A percentile compares a stretch with the other conserved stretches of the same genome.
These are phyloP conservation scores for Volucella inanis DNA, from an alignment of 2,888 invertebrate species.

Conservation along the genomic window DNA sequence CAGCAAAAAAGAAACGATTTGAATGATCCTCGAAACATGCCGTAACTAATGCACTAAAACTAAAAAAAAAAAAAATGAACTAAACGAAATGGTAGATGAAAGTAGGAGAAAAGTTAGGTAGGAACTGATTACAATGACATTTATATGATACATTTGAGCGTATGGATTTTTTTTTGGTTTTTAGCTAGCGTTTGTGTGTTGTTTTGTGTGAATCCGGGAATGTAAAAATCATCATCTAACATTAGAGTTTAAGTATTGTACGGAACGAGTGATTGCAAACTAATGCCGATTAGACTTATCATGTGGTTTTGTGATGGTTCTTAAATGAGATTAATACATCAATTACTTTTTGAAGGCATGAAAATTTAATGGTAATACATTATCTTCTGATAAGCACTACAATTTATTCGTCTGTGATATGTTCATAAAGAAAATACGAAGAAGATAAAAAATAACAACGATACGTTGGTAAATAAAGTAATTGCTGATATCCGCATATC, in stretches of 20 bases:
- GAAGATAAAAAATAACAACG: neutral
- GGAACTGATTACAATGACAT: slow-evolving; percentile 4
- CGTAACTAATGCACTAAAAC: slow-evolving; percentile 48
- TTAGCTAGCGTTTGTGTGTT: slow-evolving; percentile 2
- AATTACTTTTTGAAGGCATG: slow-evolving; percentile 18
- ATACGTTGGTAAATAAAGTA: too few species aligned
- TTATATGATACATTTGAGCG: slow-evolving; percentile 21
- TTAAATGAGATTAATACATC: slow-evolving; percentile 12
- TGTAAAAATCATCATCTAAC: slow-evolving; percentile 7
- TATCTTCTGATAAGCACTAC: slow-evolving; percentile 12
- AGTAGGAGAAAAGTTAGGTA: slow-evolving; percentile 27
- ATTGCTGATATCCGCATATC: too few species aligned
- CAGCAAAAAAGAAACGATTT: neutral
- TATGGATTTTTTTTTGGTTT: slow-evolving; percentile 38
- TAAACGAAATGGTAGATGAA: slow-evolving; percentile 11
- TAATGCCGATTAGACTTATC: slow-evolving; percentile 32
- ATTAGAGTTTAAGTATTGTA: slow-evolving; percentile 17
- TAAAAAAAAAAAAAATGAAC: slow-evolving; percentile 20
- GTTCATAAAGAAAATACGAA: slow-evolving; percentile 6
- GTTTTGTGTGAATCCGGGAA: slow-evolving; percentile 8
- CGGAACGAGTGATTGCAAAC: slow-evolving; percentile 21
- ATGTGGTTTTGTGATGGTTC: slow-evolving; percentile 24
- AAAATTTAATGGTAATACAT: neutral
- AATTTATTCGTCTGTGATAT: slow-evolving; percentile 29
- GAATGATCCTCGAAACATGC: neutral